phyloP scores from a whole-genome alignment of 92 coral and sea anemone species.

The Actinostola sp. region DNA sequence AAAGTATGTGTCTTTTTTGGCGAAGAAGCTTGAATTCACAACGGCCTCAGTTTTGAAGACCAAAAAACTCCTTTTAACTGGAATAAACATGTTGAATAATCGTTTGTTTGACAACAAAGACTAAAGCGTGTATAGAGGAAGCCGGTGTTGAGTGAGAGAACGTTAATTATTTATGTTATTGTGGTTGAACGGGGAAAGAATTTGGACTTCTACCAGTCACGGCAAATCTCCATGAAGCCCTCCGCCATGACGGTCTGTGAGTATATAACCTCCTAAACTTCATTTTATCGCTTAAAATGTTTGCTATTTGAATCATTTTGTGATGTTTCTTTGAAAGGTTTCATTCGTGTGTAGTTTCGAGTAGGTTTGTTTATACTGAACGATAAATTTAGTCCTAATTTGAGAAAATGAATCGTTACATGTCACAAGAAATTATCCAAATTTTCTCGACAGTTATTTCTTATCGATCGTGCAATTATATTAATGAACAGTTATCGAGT shows the following conservation, averaged over 20 bases:
- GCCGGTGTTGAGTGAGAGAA: background rate
- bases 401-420: too few relatives aligned
- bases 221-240: background rate
- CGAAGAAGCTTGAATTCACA: too few relatives aligned
- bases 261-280: background rate
- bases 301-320: too few relatives aligned
- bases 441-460: too few relatives aligned
- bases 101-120: constrained; percentile 9
- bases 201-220: background rate
- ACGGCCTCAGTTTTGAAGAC: too few relatives aligned
- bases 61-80: too few relatives aligned
- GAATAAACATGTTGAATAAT: background rate
- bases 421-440: too few relatives aligned
- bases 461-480: too few relatives aligned
- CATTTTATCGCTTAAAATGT: background rate
- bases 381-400: background rate
- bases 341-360: too few relatives aligned
- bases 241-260: background rate
- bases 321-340: too few relatives aligned
- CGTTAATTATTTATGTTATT: constrained; percentile 13
- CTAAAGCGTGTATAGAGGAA: background rate
- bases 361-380: background rate
- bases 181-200: constrained; percentile 15
- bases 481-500: too few relatives aligned
- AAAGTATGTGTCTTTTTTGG: too few relatives aligned